Base-by-base conservation (phyloP, 1,140 invertebrate species). In the Diplogasteroides magnus region DNA sequence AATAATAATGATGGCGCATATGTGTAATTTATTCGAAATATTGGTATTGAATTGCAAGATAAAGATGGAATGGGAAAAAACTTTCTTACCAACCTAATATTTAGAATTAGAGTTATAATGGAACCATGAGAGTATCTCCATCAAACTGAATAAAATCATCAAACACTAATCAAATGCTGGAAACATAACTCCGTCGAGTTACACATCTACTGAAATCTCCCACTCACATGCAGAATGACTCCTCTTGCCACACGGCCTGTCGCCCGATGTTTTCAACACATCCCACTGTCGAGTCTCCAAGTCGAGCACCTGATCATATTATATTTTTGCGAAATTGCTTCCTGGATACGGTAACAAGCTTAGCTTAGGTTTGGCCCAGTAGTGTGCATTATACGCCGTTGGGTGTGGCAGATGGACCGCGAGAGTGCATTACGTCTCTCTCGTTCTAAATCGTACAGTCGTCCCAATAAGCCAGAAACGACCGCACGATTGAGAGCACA, bases 191-290 rank as follows among this genome's bases (percentile, higher is more conserved):
- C 14, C 2, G 55, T 31, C 75, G 48, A 26, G 37, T 15, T n/a
- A 71, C 64, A 27, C 31, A 74, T 74, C 83, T 83, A 74, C 73
- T 83, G 80, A 68, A 31, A 48, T 58, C 61, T 68, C 37, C 62
- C 55, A 67, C 76, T 87, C 86, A 91, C 90, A 92, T 74, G 91
- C 90, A 74, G 91, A 92, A 85, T 94, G 92, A 82, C 91, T 92
- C 32, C 92, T 85, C 73, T 92, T 84, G 59, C 91, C 91, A 68
- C 86, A 84, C 2, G 91, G 86, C 28, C 78, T 87, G 74, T 87
- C 84, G 27, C 86, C 84, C 84, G 6, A 87, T 85, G 11, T 83
- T 77, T 55, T 88, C 13, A 29, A 85, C n/a, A 85, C 84, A 28
- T 87, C 81, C 91, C 92, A 94, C 58, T 84, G 86, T 61, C 87